phyloP scores from a whole-genome alignment of 2,797 vertebrate species.

The Hirundo rustica region DNA sequence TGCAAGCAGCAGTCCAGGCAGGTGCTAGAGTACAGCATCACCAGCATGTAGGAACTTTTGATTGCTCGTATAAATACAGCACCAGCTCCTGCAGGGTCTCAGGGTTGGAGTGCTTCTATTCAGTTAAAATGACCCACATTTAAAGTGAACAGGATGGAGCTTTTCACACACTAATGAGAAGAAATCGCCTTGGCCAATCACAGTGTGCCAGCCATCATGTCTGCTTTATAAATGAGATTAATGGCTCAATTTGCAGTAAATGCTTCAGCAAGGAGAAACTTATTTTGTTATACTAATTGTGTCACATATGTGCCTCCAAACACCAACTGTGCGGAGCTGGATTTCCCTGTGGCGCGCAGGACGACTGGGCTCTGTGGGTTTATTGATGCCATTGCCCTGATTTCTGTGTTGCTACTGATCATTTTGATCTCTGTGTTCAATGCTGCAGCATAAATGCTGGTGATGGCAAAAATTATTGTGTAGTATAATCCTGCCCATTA shows the following conservation, averaged over 20 bases:
- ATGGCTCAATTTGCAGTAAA: slow-evolving; percentile 69
- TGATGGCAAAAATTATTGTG: slow-evolving; percentile 10
- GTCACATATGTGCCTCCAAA: slow-evolving; percentile 58
- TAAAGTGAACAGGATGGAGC: slow-evolving; percentile 22
- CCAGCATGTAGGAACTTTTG: not conserved
- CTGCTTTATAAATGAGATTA: slow-evolving; percentile 71
- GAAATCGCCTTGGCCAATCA: not conserved
- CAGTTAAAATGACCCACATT: slow-evolving; percentile 4
- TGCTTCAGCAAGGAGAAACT: slow-evolving; percentile 61
- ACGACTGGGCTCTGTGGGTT: slow-evolving; percentile 55
- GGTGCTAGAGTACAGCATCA: not conserved
- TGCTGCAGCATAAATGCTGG: slow-evolving; percentile 11
- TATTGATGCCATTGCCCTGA: slow-evolving; percentile 42
- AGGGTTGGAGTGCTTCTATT: not conserved
- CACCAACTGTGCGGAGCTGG: slow-evolving; percentile 52
- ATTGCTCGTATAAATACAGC: not conserved
- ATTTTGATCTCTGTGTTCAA: slow-evolving; percentile 44
- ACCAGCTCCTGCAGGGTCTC: not conserved
- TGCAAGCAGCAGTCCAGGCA: not conserved
- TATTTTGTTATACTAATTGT: slow-evolving; percentile 68
- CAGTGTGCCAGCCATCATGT: not conserved
- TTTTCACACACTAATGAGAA: slow-evolving; percentile 10
- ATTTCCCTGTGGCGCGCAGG: slow-evolving; percentile 3
- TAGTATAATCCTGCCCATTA: slow-evolving; percentile 15
- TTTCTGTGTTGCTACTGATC: slow-evolving; percentile 40